Percentiles rank a stretch among this genome's conserved stretches.
These are phyloP conservation scores for Drepana falcataria DNA, from an alignment of 2,888 invertebrate species.

Conservation along the genomic window DNA sequence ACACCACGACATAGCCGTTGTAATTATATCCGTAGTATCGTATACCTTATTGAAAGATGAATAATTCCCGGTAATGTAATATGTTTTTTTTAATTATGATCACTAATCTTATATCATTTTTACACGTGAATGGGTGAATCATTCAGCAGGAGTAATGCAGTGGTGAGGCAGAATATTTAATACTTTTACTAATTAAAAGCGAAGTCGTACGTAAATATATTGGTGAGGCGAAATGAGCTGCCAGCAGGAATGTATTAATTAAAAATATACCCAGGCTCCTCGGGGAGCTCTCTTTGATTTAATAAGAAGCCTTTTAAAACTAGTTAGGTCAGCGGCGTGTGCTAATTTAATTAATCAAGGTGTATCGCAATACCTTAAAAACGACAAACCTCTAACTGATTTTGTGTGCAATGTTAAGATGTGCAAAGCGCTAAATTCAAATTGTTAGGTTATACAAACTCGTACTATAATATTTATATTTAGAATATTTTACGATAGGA, in stretches of 20 bases:
- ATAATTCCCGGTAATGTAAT: no score
- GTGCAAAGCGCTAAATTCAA: not conserved
- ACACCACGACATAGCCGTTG: no score
- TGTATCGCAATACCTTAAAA: constrained; percentile 16
- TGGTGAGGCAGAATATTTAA: not conserved
- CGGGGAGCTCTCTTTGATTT: constrained; percentile 30
- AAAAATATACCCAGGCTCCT: constrained; percentile 29
- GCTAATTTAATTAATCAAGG: constrained; percentile 39
- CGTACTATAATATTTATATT: no score
- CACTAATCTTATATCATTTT: no score
- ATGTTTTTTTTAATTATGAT: no score
- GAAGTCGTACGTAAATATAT: not conserved
- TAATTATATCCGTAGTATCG: no score
- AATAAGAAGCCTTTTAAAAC: constrained; percentile 35
- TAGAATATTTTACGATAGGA: no score
- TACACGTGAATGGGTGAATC: not conserved
- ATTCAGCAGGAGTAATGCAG: not conserved
- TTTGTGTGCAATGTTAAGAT: not conserved
- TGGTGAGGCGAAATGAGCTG: not conserved
- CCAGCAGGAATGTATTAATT: constrained; percentile 31
- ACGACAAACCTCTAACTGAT: not conserved
- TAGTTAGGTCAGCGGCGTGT: constrained; percentile 31
- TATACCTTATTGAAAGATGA: no score
- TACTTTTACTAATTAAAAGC: not conserved
- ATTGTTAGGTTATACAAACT: not conserved